Base-by-base conservation (phyloP, 2,113 vertebrate genomes). In the Raja brachyura region DNA sequence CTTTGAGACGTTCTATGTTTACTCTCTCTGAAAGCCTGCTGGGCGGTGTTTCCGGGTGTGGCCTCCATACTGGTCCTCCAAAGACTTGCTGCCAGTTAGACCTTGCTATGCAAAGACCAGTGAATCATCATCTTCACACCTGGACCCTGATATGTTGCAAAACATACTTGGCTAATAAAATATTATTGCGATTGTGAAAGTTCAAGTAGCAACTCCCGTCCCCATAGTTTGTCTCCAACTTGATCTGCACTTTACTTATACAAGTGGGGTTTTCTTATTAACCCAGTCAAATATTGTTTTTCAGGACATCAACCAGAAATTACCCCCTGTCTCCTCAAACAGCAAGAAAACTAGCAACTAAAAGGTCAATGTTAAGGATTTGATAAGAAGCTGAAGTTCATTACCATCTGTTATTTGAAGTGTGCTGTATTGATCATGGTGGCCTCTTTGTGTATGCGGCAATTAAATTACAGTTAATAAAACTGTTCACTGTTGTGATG, bases 291-390 rank as follows among this genome's bases (percentile, higher is more conserved):
- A 92, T 73, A 54, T 92, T 92, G 16, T 92, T 92, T 92, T 92
- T 22, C 90, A 92, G 90, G 90, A 92, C 11, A 92, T 92, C 33
- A 92, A 92, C 68, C 66, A 92, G 68, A 92, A 92, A 28, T 68
- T 92, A 25, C 66, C 90, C 25, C 18, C 90, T 13, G 68, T 73
- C 18, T 73, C 63, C 66, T 73, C 88, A 74, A 63, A 88, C 83
- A 31, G 5, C 31, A 88, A 63, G 83, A 63, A 88, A 88, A 88
- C 48, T 73, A 33, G 48, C 22, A 92, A 92, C 33, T 92, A 25
- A 70, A 73, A 88, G 83, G 59, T 31, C 83, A 88, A 63, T 68
- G 18, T 73, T 74, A 92, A 92, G 90, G 33, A 92, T 92, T 92
- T 92, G 88, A 92, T 74, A 73, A 70, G 88, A 90, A 92, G 39